A percentile compares a stretch with the other conserved stretches of the same genome.
Conservation (phyloP, 2,113 vertebrate genomes). For the Nothobranchius furzeri region DNA sequence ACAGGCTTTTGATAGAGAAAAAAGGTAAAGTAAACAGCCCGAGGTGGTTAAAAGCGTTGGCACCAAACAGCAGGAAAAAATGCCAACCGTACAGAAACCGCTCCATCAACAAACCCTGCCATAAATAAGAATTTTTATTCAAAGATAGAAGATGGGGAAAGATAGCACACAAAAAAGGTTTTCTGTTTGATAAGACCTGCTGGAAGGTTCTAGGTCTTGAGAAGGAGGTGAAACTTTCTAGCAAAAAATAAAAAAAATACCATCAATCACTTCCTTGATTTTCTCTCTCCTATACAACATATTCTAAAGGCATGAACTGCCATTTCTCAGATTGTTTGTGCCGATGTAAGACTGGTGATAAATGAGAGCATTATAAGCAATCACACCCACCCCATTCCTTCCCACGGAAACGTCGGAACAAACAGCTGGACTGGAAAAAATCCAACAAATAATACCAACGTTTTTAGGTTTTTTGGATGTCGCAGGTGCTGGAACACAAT, state of each 20-base stretch:
- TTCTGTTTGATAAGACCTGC: background rate
- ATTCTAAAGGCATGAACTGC: background rate
- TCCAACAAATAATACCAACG: constrained; percentile 42
- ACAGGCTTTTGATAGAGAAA: constrained; percentile 30
- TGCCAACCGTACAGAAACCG: constrained; percentile 31
- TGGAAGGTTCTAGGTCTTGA: background rate
- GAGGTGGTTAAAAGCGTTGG: constrained; percentile 37
- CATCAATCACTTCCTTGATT: no score
- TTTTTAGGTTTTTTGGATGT: constrained; percentile 38
- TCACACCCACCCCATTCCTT: constrained; percentile 9
- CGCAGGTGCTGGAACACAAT: constrained; percentile 54
- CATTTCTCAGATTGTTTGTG: constrained; percentile 10
- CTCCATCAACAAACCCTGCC: constrained; percentile 44
- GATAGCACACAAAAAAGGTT: background rate
- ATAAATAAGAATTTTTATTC: constrained; percentile 27
- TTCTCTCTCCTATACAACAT: no score
- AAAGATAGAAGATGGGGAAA: constrained; percentile 17
- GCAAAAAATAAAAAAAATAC: no score
- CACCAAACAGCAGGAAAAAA: constrained; percentile 26
- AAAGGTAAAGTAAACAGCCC: constrained; percentile 47
- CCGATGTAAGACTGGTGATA: constrained; percentile 5
- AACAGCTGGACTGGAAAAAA: constrained; percentile 56
- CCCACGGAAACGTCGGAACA: constrained; percentile 21
- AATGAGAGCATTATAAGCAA: background rate
- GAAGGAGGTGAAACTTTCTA: background rate